Conservation (phyloP, 2,797 vertebrate species). For the Gobionotothen gibberifrons region DNA sequence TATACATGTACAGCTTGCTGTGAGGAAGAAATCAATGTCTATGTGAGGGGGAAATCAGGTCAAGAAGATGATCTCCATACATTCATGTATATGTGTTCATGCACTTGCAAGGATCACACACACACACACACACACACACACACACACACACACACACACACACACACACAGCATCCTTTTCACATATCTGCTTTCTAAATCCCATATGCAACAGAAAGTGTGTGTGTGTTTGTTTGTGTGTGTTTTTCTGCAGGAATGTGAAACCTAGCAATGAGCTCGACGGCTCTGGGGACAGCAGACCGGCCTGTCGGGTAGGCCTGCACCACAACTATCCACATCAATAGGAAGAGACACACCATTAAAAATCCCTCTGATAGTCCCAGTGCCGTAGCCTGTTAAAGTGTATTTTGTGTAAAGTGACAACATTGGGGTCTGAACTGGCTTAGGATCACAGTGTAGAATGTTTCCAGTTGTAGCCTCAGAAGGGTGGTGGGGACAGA, state of each 20-base stretch:
- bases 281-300: slow-evolving; percentile 44
- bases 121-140: slow-evolving; percentile 9
- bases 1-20: not conserved
- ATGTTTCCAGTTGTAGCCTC: not conserved
- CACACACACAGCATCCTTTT: not conserved
- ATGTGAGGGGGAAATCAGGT: slow-evolving; percentile 9
- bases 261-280: slow-evolving; percentile 50
- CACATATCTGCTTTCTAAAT: slow-evolving; percentile 40
- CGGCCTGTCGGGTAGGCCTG: slow-evolving; percentile 22
- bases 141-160: too few relatives aligned
- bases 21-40: slow-evolving; percentile 25
- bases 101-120: slow-evolving; percentile 15
- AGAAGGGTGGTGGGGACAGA: not conserved
- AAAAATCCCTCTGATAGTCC: slow-evolving; percentile 49
- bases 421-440: slow-evolving; percentile 20
- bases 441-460: slow-evolving; percentile 4
- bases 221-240: slow-evolving; percentile 13
- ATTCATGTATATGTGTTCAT: slow-evolving; percentile 19
- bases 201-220: slow-evolving; percentile 48
- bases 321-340: slow-evolving; percentile 48
- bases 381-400: not conserved
- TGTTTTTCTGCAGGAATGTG: slow-evolving; percentile 44
- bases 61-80: slow-evolving; percentile 34
- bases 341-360: slow-evolving; percentile 51
- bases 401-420: slow-evolving; percentile 39